Conservation (phyloP, 2,888 invertebrate genomes). For the Drosophila prostipennis region DNA sequence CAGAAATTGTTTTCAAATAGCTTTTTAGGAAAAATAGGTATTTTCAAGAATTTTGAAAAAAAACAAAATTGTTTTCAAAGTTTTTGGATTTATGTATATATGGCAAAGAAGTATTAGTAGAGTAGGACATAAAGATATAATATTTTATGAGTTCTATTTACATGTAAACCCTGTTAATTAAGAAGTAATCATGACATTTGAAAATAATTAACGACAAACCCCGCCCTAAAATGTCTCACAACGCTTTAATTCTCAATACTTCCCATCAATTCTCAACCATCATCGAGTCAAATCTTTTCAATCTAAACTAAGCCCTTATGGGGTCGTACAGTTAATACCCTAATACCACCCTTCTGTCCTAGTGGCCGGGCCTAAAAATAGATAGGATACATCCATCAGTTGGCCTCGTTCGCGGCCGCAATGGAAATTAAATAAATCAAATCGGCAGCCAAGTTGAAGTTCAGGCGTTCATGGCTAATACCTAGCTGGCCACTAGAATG, state of each 20-base stretch:
- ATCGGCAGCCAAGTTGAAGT: conserved; percentile 66
- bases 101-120: too few relatives aligned
- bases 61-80: too few relatives aligned
- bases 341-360: conserved; percentile 43
- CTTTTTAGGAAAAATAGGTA: too few relatives aligned
- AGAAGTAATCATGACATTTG: neutral
- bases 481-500: conserved; percentile 68
- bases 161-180: too few relatives aligned
- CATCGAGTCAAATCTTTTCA: conserved; percentile 22
- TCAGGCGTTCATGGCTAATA: conserved; percentile 66
- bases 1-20: too few relatives aligned
- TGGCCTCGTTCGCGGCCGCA: conserved; percentile 33
- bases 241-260: neutral
- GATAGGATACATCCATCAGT: conserved; percentile 66
- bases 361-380: conserved; percentile 30
- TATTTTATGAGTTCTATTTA: too few relatives aligned
- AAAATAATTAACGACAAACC: neutral
- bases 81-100: too few relatives aligned
- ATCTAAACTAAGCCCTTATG: conserved; percentile 45
- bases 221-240: neutral
- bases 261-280: conserved; percentile 34
- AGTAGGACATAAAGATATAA: too few relatives aligned
- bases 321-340: conserved; percentile 51
- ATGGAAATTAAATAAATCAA: conserved; percentile 44
- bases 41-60: too few relatives aligned